Percentiles rank a stretch among this genome's conserved stretches.
phyloP scores from a whole-genome alignment of 2,113 vertebrate genomes.

The Cyphomyrus discorhynchus region DNA sequence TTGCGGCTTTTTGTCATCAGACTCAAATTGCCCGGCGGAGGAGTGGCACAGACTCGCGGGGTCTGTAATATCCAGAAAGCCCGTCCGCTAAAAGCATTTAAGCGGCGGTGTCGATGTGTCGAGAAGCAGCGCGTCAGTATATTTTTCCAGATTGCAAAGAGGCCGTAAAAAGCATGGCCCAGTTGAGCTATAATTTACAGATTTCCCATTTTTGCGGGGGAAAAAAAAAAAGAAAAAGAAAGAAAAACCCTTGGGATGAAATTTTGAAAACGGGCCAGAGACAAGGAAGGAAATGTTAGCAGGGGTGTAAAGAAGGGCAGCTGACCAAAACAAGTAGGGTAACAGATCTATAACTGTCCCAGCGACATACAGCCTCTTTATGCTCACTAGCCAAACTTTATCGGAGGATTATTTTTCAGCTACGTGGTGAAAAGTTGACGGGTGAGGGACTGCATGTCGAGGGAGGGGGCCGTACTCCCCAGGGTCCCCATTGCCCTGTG shows the following conservation, averaged over 20 bases:
- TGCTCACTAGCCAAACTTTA: conserved; percentile 51
- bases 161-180: conserved; percentile 57
- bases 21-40: conserved; percentile 69
- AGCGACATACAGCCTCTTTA: conserved; percentile 50
- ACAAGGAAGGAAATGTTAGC: conserved; percentile 63
- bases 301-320: conserved; percentile 58
- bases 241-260: conserved; percentile 48
- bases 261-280: conserved; percentile 55
- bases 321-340: conserved; percentile 57
- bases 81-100: conserved; percentile 58
- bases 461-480: not conserved
- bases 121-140: conserved; percentile 55
- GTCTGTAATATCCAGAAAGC: conserved; percentile 63
- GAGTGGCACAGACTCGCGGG: conserved; percentile 63
- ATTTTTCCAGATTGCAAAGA: conserved; percentile 56
- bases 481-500: not conserved
- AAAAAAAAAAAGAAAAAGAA: conserved; percentile 28
- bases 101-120: conserved; percentile 53
- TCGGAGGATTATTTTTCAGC: conserved; percentile 53
- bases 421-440: conserved; percentile 53
- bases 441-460: conserved; percentile 30
- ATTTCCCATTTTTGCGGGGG: conserved; percentile 38
- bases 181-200: conserved; percentile 50
- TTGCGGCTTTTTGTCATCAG: conserved; percentile 70
- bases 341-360: conserved; percentile 52